Evolutionary conservation across 2,113 vertebrate genomes (phyloP).

Genomic region (Phasianus colchicus): DNA sequence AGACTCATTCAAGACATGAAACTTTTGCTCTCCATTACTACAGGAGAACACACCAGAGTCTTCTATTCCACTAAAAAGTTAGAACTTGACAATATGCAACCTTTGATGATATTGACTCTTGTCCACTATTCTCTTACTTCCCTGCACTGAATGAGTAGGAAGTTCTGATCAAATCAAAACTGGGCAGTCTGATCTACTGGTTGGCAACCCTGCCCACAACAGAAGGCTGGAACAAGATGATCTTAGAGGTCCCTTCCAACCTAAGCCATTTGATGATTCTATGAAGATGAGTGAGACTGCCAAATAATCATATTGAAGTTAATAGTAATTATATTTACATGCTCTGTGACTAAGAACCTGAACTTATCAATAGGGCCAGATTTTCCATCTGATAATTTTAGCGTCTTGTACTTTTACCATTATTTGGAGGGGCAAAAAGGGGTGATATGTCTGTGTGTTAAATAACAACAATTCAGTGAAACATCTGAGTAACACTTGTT

Average conservation of each 20-base stretch:
- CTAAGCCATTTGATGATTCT: too few species aligned
- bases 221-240: too few species aligned
- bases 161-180: neutral
- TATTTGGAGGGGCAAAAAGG: neutral
- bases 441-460: rapidly evolving
- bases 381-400: neutral
- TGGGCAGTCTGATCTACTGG: too few species aligned
- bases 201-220: too few species aligned
- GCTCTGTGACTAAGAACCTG: neutral
- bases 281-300: neutral
- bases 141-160: neutral
- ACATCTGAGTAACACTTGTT: slow-evolving; percentile 29
- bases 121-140: neutral
- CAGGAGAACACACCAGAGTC: neutral
- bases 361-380: neutral
- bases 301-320: neutral
- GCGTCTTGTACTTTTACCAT: neutral
- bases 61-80: neutral
- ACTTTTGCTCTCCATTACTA: neutral
- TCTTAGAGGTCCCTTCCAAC: too few species aligned
- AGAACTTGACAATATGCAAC: neutral
- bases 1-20: neutral
- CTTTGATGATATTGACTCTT: neutral
- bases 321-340: neutral
- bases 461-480: neutral